phyloP scores from a whole-genome alignment of 2,888 invertebrate species.

The Tuta absoluta region DNA sequence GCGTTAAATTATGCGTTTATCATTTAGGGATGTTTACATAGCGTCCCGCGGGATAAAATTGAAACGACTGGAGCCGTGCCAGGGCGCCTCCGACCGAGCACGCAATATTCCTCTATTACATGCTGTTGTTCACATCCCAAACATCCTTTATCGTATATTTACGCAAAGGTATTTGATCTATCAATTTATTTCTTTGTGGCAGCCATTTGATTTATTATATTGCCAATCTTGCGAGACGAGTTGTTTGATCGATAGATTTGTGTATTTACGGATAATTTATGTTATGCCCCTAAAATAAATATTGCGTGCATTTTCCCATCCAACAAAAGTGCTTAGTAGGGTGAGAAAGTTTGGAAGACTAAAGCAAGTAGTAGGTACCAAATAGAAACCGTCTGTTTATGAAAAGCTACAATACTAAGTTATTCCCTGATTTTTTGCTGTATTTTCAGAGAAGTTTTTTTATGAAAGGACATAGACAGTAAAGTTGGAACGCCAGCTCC shows the following conservation, averaged over 20 bases:
- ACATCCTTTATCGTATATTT: neutral
- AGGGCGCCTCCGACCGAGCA: constrained; percentile 50
- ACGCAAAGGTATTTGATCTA: constrained; percentile 12
- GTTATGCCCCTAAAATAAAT: neutral
- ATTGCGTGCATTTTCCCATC: neutral
- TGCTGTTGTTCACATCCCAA: neutral
- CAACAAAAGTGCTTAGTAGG: neutral
- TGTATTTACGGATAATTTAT: neutral
- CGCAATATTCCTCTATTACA: constrained; percentile 38
- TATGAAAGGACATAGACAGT: neutral
- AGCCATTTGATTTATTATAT: constrained; percentile 22
- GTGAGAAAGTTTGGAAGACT: neutral
- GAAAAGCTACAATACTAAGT: too few species aligned
- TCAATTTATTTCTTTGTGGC: constrained; percentile 13
- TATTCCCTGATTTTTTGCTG: neutral
- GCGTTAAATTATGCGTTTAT: constrained; percentile 79
- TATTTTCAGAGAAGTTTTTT: neutral
- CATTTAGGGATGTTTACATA: constrained; percentile 79
- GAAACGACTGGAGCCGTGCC: constrained; percentile 78
- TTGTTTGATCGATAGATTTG: neutral
- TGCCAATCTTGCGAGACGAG: neutral
- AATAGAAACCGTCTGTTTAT: neutral
- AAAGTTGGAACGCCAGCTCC: neutral
- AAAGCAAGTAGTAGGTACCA: neutral
- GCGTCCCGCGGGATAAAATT: constrained; percentile 72